phyloP scores from a whole-genome alignment of 2,888 invertebrate species.

The Strigamia crassipes region DNA sequence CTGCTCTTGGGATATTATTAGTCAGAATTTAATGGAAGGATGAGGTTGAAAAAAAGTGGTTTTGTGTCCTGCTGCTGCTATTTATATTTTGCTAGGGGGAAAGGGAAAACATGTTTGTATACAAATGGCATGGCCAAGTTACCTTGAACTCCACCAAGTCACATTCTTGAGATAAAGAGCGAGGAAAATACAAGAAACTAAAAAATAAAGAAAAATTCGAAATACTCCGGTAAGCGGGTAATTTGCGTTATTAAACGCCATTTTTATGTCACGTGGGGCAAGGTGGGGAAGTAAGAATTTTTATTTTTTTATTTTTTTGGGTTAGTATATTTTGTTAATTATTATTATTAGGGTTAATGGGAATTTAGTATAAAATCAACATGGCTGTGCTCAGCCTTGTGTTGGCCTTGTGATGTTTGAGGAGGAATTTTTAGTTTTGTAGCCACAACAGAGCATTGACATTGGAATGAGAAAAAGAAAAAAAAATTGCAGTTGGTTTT shows the following conservation, averaged over 20 bases:
- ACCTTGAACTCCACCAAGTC: slow-evolving; percentile 38
- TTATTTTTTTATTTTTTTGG: too few relatives aligned
- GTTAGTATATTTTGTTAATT: too few relatives aligned
- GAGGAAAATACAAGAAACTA: background rate
- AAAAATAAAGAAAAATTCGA: background rate
- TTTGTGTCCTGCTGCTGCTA: slow-evolving; percentile 40
- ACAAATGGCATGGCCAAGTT: slow-evolving; percentile 36
- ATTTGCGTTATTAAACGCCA: background rate
- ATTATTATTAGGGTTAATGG: background rate
- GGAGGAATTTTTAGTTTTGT: background rate
- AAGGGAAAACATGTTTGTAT: slow-evolving; percentile 38
- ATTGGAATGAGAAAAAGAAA: background rate
- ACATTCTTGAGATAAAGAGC: slow-evolving; percentile 38
- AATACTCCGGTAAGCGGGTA: too few relatives aligned
- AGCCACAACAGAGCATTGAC: slow-evolving; percentile 12
- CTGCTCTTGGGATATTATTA: slow-evolving; percentile 37
- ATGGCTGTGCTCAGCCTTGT: background rate
- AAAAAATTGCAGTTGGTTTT: slow-evolving; percentile 11
- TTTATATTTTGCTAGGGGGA: slow-evolving; percentile 40
- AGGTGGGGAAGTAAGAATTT: too few relatives aligned
- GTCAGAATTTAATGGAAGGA: slow-evolving; percentile 30
- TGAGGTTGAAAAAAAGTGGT: slow-evolving; percentile 12
- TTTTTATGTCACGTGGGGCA: background rate
- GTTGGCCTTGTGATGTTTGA: background rate
- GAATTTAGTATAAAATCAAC: background rate